phyloP scores from a whole-genome alignment of 1,140 invertebrate species.

The Pemphigus obesinymphae region DNA sequence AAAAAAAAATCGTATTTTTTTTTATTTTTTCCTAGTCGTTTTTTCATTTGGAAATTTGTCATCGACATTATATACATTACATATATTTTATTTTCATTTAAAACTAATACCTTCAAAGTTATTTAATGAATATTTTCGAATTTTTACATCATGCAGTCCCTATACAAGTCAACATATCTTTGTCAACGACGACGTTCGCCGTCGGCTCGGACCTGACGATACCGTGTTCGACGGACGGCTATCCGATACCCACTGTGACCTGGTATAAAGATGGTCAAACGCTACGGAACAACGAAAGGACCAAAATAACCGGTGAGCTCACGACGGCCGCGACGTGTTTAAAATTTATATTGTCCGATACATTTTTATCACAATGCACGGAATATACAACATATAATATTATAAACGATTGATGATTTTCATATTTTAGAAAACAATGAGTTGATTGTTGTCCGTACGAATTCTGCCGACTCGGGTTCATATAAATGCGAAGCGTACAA shows the following conservation, averaged over 20 bases:
- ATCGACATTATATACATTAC: too few species aligned
- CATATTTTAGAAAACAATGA: slow-evolving; percentile 63
- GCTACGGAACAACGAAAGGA: slow-evolving; percentile 54
- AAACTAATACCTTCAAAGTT: not conserved
- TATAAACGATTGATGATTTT: too few species aligned
- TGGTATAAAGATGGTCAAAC: slow-evolving; percentile 72
- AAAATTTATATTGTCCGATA: not conserved
- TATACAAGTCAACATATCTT: slow-evolving; percentile 58
- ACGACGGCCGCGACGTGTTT: not conserved
- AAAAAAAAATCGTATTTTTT: too few species aligned
- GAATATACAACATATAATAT: too few species aligned
- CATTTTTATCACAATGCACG: too few species aligned
- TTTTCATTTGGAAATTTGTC: too few species aligned
- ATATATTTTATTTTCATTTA: too few species aligned
- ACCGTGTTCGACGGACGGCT: slow-evolving; percentile 70
- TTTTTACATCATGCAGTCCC: slow-evolving; percentile 53
- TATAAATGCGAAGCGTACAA: slow-evolving; percentile 78
- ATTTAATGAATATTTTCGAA: not conserved
- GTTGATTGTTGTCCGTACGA: slow-evolving; percentile 61
- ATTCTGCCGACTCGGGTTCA: slow-evolving; percentile 63
- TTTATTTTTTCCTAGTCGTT: too few species aligned
- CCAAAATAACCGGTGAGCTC: slow-evolving; percentile 57
- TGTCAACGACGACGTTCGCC: slow-evolving; percentile 55
- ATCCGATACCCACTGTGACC: slow-evolving; percentile 64
- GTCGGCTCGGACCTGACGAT: slow-evolving; percentile 65